Evolutionary conservation across 2,888 invertebrate species (phyloP).

Genomic region (Cheilosia vernalis): DNA sequence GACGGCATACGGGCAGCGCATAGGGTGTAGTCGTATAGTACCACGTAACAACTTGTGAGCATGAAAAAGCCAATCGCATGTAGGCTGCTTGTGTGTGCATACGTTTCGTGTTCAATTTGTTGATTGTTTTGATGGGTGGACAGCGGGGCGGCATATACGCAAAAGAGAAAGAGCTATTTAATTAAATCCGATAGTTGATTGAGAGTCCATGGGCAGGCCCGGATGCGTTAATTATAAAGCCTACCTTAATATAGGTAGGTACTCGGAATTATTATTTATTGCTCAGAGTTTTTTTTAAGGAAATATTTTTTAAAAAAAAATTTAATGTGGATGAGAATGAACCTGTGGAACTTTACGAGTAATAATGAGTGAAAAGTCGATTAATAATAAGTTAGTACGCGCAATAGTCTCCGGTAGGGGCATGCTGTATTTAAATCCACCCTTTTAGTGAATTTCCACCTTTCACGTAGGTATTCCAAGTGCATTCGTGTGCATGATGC

Average conservation of each 20-base stretch:
- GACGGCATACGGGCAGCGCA: background rate
- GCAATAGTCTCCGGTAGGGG: background rate
- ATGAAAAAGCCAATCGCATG: background rate
- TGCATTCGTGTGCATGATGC: slow-evolving; percentile 2
- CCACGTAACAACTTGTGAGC: too few species aligned
- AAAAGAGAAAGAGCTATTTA: slow-evolving; percentile 2
- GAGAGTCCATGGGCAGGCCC: slow-evolving; percentile 37
- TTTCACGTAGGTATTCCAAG: background rate
- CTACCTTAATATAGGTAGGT: background rate
- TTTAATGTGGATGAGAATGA: too few species aligned
- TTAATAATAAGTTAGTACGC: background rate
- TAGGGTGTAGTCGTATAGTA: background rate
- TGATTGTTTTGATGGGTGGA: slow-evolving; percentile 41
- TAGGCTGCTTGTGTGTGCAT: background rate
- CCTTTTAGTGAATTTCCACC: background rate
- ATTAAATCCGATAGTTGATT: slow-evolving; percentile 42
- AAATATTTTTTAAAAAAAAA: too few species aligned
- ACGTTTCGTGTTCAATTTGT: slow-evolving; percentile 32
- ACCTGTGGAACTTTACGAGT: too few species aligned
- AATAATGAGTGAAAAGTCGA: background rate
- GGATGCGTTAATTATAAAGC: slow-evolving; percentile 2
- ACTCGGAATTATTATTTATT: background rate
- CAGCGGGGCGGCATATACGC: background rate
- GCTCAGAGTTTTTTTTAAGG: too few species aligned
- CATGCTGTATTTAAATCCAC: background rate